These are phyloP conservation scores for Daktulosphaira vitifoliae DNA, from an alignment of 1,140 invertebrate species.

Conservation along the genomic window DNA sequence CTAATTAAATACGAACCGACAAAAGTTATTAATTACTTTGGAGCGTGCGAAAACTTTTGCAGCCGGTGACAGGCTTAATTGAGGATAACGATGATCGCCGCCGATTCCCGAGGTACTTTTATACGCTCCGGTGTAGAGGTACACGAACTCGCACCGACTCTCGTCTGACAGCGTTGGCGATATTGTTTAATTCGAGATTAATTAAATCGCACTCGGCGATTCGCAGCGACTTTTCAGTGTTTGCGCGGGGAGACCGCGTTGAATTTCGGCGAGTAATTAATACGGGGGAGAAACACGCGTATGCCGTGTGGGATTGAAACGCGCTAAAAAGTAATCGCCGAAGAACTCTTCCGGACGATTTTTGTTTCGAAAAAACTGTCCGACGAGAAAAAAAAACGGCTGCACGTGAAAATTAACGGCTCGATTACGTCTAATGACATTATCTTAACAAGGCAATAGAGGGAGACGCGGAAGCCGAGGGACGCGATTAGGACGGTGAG, in stretches of 20 bases:
- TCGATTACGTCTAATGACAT: slow-evolving; percentile 18
- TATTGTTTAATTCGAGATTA: slow-evolving; percentile 17
- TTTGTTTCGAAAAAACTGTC: too few relatives aligned
- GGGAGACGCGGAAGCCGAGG: not conserved
- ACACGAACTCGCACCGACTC: too few relatives aligned
- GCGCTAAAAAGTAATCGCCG: not conserved
- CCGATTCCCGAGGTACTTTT: not conserved
- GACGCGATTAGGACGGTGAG: not conserved
- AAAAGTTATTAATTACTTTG: not conserved
- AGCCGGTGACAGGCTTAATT: not conserved
- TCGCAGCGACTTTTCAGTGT: too few relatives aligned
- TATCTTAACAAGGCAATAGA: slow-evolving; percentile 27
- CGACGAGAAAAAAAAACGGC: not conserved
- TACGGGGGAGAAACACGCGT: not conserved
- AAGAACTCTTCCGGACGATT: too few relatives aligned
- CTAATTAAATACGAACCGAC: too few relatives aligned
- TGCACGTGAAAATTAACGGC: slow-evolving; percentile 11
- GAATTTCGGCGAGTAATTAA: too few relatives aligned
- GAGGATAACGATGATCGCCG: not conserved
- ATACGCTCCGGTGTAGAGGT: too few relatives aligned
- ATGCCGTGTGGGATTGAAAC: not conserved
- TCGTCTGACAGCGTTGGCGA: too few relatives aligned
- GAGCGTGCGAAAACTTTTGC: not conserved
- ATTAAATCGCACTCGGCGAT: not conserved
- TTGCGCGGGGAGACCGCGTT: too few relatives aligned